phyloP scores from a whole-genome alignment of 2,113 vertebrate genomes.

The Maccullochella peelii region DNA sequence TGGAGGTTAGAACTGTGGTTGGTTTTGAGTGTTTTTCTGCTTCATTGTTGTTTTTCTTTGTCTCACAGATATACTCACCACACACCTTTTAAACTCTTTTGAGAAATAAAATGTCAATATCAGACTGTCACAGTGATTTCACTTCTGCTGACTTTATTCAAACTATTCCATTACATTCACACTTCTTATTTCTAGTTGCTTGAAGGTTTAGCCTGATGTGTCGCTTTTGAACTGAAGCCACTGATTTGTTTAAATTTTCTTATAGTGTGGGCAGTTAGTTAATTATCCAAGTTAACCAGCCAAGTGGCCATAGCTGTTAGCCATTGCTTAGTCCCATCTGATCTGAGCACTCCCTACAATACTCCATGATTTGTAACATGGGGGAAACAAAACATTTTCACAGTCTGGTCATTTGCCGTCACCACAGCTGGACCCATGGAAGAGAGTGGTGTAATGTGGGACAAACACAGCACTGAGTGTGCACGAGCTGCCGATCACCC shows the following conservation, averaged over 20 bases:
- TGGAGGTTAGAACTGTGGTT: neutral
- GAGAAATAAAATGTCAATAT: neutral
- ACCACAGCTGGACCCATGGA: too few relatives aligned
- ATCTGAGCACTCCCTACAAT: too few relatives aligned
- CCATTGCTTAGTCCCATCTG: too few relatives aligned
- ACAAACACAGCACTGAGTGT: too few relatives aligned
- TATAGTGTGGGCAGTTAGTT: neutral
- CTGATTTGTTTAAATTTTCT: neutral
- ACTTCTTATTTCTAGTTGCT: neutral
- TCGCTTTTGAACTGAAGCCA: neutral
- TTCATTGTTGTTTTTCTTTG: neutral
- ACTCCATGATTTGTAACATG: too few relatives aligned
- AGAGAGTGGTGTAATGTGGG: too few relatives aligned
- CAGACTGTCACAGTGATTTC: neutral
- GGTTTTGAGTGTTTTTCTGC: constrained; percentile 8
- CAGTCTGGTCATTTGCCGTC: too few relatives aligned
- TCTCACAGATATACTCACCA: neutral
- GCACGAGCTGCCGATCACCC: too few relatives aligned
- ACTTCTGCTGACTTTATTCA: neutral
- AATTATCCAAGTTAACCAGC: neutral
- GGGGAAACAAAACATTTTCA: too few relatives aligned
- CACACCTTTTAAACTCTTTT: neutral
- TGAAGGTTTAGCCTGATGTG: too few relatives aligned
- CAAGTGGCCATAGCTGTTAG: neutral
- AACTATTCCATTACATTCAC: neutral